Base-by-base conservation (phyloP, 2,888 invertebrate genomes). In the Spialia ferax region DNA sequence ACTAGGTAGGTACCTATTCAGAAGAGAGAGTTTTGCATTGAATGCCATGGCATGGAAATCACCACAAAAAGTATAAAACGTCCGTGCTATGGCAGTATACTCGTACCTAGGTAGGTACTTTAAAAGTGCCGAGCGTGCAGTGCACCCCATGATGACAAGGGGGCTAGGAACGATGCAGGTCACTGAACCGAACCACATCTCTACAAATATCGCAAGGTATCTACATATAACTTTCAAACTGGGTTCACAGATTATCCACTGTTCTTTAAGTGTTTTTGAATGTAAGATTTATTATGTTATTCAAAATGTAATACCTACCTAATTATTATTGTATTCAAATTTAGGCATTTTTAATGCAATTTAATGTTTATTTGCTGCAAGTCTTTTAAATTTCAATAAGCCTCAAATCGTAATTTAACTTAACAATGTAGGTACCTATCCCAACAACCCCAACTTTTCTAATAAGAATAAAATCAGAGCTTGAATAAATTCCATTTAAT, bases 111-210 rank as follows among this genome's bases (percentile, higher is more conserved):
- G n/a, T n/a, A n/a, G n/a, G n/a, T 22, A 75, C 74, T 73, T 63
- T 38, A 45, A 63, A 45, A 62, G 56, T 56, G 65, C 18, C 32
- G n/a, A 20, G 60, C 77, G 79, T 80, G 80, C 77, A 75, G 74
- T 85, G 88, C 90, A 91, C 90, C 90, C 89, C 87, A 88, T 88
- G 84, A 81, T 81, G 85, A 81, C 83, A 87, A 83, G 87, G 90
- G 89, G 87, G 86, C 86, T 85, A 79, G 80, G 81, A 82, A 81
- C 80, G 81, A 71, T 76, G 75, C 85, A 84, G 92, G 91, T 92
- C 91, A 91, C 75, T 88, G 92, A 91, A 89, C 91, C 79, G 77
- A 75, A 75, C 73, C 75, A 65, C 65, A 60, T 54, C 66, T 54
- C 59, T 66, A 60, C 57, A 35, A 57, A 57, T 55, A 23, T 50